Conservation (phyloP, 2,797 vertebrate species). For the Arrhamphus sclerolepis region DNA sequence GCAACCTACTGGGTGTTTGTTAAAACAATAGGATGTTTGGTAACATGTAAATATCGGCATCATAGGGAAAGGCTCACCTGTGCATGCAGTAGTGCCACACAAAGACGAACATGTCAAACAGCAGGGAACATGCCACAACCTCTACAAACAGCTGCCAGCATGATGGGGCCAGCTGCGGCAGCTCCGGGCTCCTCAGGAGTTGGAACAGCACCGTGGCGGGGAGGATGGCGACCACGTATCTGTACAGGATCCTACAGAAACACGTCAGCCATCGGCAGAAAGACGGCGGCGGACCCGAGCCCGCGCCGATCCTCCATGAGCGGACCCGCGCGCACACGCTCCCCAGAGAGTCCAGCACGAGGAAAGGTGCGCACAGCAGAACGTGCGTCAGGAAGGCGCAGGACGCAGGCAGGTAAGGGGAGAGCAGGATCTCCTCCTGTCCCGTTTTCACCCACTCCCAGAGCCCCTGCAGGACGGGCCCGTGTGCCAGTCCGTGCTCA, state of each 20-base stretch:
- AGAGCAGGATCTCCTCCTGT: conserved; percentile 45
- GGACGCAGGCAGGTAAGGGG: conserved; percentile 58
- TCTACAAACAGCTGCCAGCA: conserved; percentile 62
- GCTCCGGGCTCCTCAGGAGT: conserved; percentile 5
- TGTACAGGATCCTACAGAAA: conserved; percentile 55
- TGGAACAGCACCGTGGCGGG: conserved; percentile 65
- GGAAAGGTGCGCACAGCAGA: conserved; percentile 69
- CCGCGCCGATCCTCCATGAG: conserved; percentile 60
- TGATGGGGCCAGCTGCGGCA: conserved; percentile 66
- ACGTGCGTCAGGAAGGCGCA: conserved; percentile 72
- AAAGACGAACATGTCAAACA: conserved; percentile 80
- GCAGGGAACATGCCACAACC: conserved; percentile 64
- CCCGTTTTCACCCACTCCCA: conserved; percentile 64
- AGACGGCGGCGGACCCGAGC: conserved; percentile 33
- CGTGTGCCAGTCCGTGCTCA: fast-evolving
- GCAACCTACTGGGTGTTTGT: too few relatives aligned
- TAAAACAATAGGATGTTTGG: too few relatives aligned
- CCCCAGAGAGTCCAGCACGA: conserved; percentile 69
- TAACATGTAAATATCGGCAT: too few relatives aligned
- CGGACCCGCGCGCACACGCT: conserved; percentile 41
- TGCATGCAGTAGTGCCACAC: conserved; percentile 74
- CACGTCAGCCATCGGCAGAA: conserved; percentile 59
- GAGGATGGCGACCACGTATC: conserved; percentile 61
- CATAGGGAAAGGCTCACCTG: conserved; percentile 63
- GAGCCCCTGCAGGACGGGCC: conserved; percentile 55